A percentile compares a stretch with the other conserved stretches of the same genome.
Conservation (phyloP, 2,797 vertebrate genomes). For the Cossypha niveicapilla region DNA sequence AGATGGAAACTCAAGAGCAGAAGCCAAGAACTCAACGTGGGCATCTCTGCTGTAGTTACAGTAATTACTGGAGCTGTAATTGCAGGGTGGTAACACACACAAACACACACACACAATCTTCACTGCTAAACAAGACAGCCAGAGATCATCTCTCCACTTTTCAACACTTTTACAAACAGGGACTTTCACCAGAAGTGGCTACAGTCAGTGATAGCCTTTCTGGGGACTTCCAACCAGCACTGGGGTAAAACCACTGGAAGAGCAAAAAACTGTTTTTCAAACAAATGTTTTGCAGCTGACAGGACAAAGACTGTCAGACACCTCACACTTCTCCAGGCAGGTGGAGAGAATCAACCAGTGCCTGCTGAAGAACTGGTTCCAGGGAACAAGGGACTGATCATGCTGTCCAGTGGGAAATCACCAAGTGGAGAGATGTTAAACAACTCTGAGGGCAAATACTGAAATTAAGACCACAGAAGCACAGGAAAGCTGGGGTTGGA, state of each 20-base stretch:
- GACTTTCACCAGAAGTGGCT: not conserved
- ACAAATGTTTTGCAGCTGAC: not conserved
- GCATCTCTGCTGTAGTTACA: constrained; percentile 51
- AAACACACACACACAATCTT: not conserved
- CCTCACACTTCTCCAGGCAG: not conserved
- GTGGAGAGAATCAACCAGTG: not conserved
- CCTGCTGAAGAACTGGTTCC: not conserved
- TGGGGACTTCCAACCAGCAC: not conserved
- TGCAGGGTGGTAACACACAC: not conserved
- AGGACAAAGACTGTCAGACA: not conserved
- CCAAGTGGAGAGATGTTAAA: not conserved
- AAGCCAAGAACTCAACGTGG: constrained; percentile 59
- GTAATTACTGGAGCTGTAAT: constrained; percentile 44
- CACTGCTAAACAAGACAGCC: not conserved
- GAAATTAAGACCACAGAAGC: not conserved
- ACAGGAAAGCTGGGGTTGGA: not conserved
- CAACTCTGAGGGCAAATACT: not conserved
- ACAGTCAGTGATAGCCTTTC: not conserved
- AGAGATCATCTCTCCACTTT: not conserved
- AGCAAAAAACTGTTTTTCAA: not conserved
- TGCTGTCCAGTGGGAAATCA: not conserved
- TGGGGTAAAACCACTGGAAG: not conserved
- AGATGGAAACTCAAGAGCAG: constrained; percentile 65
- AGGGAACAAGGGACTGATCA: not conserved
- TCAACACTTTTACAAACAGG: not conserved